phyloP scores from a whole-genome alignment of 2,888 invertebrate species.

The Synergus japonicus region DNA sequence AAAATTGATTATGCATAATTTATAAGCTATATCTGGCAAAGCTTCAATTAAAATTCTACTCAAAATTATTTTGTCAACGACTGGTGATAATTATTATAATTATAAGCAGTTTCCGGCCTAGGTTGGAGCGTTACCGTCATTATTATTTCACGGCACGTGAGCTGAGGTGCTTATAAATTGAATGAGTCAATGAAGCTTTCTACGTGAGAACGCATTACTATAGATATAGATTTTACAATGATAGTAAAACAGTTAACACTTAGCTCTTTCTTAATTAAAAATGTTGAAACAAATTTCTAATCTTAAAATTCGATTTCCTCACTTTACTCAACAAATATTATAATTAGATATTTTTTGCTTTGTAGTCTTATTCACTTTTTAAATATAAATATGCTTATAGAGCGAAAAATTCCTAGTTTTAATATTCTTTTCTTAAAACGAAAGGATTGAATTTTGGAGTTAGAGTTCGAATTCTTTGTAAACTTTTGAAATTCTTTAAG shows the following conservation, averaged over 20 bases:
- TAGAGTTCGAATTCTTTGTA: no score
- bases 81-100: slow-evolving; percentile 21
- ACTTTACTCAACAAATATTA: no score
- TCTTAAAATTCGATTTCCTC: no score
- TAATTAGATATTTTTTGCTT: no score
- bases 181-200: slow-evolving; percentile 12
- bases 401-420: no score
- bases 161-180: slow-evolving; percentile 9
- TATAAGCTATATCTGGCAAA: neutral
- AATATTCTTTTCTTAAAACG: no score
- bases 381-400: no score
- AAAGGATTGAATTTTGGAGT: no score
- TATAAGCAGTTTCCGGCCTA: slow-evolving; percentile 19
- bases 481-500: no score
- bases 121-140: slow-evolving; percentile 30
- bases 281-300: neutral
- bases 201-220: slow-evolving; percentile 13
- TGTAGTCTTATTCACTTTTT: no score
- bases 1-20: no score
- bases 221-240: neutral
- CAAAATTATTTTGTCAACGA: slow-evolving; percentile 16
- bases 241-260: neutral
- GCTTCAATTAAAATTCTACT: slow-evolving; percentile 25
- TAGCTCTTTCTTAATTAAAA: neutral
- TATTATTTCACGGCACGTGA: slow-evolving; percentile 36